Base-by-base conservation (phyloP, 2,888 invertebrate species). In the Schizaphis graminum region DNA sequence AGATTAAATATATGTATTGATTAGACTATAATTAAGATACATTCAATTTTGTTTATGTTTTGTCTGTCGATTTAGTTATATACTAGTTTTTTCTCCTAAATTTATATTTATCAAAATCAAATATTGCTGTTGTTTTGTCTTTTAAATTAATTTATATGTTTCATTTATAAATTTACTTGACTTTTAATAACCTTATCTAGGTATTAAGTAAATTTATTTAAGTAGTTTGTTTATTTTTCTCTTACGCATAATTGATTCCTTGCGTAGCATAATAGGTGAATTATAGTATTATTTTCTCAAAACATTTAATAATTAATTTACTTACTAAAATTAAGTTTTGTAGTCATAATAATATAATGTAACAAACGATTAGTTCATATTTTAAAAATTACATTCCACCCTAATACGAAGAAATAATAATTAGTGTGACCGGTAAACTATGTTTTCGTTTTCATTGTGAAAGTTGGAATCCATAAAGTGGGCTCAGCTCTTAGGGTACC, bases 401-500 rank as follows among this genome's bases (percentile, higher is more conserved):
- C n/a, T 90, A 89, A 89, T 67, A 77, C 41, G 90, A 90, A 61
- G 90, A 47, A 77, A 91, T 91, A 26, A 91, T 87, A 49, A 92
- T 61, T 77, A 86, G 35, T 61, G 61, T 13, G 47, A 47, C 47
- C 44, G 47, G 86, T 87, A n/a, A 86, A 86, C n/a, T 56, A 86
- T 57, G n/a, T 86, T 57, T 91, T 86, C 47, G 47, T 91, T 85
- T 91, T 85, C 90, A 77, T 53, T 49, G 49, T 77, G 41, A 41
- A 24, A 86, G 5, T 24, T n/a, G 57, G n/a, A 57, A 86, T n/a
- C 49, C 87, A 92, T 88, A 88, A 87, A 67, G 47, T 86, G n/a
- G 92, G 67, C 47, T 92, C n/a, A 87, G 87, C 86, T 92, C 53
- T 86, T 85, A 91, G 11, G 53, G 47, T n/a, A 53, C 35, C 35